These are phyloP conservation scores for Nannobrachium achirus DNA, from an alignment of 2,113 vertebrate genomes.

Conservation along the genomic window DNA sequence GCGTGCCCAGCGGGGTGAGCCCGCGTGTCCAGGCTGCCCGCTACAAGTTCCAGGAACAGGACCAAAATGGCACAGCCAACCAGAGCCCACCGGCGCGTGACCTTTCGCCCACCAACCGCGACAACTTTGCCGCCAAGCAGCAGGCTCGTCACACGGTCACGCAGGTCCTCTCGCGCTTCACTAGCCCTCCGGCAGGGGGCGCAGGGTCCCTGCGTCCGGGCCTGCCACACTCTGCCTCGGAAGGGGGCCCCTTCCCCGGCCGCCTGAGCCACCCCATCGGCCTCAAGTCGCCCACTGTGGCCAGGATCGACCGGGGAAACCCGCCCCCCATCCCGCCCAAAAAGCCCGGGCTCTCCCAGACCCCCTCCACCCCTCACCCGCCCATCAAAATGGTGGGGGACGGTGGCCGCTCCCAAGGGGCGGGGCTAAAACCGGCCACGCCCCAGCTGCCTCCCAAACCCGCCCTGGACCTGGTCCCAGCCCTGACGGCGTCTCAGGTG, in stretches of 20 bases:
- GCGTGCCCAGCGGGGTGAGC: constrained; percentile 85
- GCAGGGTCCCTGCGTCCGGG: constrained; percentile 75
- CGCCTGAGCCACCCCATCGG: constrained; percentile 81
- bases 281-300: constrained; percentile 88
- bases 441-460: constrained; percentile 99
- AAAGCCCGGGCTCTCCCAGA: constrained; percentile 97
- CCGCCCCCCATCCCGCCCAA: constrained; percentile 98
- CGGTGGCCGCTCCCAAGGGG: constrained; percentile 83
- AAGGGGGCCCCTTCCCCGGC: constrained; percentile 82
- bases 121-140: constrained; percentile 93
- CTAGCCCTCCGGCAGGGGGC: constrained; percentile 83
- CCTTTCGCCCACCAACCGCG: constrained; percentile 92
- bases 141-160: constrained; percentile 96
- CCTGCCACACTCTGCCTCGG: constrained; percentile 80
- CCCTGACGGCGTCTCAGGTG: constrained; percentile 99
- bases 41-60: constrained; percentile 97
- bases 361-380: constrained; percentile 93
- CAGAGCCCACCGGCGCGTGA: constrained; percentile 92
- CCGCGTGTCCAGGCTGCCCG: constrained; percentile 93
- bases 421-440: constrained; percentile 87
- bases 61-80: constrained; percentile 93
- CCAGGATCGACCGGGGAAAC: constrained; percentile 95
- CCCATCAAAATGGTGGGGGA: constrained; percentile 90
- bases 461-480: constrained; percentile 95
- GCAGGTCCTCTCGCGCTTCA: constrained; percentile 95